Percentiles rank a stretch among this genome's conserved stretches.
These are phyloP conservation scores for Diaphora mendica DNA, from an alignment of 2,888 invertebrate genomes.

Conservation along the genomic window DNA sequence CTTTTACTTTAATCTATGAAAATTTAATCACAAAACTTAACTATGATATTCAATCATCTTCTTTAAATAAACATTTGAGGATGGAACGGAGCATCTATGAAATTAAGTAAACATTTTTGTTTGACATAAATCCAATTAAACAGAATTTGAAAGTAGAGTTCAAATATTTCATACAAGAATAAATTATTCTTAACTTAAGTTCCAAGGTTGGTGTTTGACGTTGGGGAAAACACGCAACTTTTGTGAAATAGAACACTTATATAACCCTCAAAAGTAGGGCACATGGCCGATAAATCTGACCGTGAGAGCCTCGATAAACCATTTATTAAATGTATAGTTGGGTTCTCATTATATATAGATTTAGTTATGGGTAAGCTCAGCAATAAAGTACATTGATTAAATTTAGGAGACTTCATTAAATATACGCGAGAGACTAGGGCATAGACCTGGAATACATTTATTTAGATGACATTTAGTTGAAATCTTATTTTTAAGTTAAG, in stretches of 20 bases:
- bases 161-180: constrained; percentile 19
- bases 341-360: constrained; percentile 29
- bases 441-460: constrained; percentile 11
- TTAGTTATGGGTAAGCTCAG: constrained; percentile 18
- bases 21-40: not conserved
- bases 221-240: constrained; percentile 27
- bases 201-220: constrained; percentile 11
- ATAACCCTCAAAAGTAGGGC: constrained; percentile 44
- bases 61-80: constrained; percentile 7
- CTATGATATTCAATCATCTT: not conserved
- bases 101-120: constrained; percentile 6
- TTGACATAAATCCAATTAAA: constrained; percentile 13
- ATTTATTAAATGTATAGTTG: constrained; percentile 38
- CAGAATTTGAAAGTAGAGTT: constrained; percentile 7
- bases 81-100: constrained; percentile 3
- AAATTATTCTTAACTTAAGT: constrained; percentile 7
- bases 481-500: not conserved
- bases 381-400: constrained; percentile 35
- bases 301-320: constrained; percentile 30
- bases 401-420: constrained; percentile 21
- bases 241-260: constrained; percentile 35
- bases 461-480: not conserved
- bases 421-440: constrained; percentile 1
- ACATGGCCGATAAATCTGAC: constrained; percentile 35
- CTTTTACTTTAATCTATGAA: not conserved